A percentile compares a stretch with the other conserved stretches of the same genome.
phyloP scores from a whole-genome alignment of 2,113 vertebrate species.

The Phainopepla nitens region DNA sequence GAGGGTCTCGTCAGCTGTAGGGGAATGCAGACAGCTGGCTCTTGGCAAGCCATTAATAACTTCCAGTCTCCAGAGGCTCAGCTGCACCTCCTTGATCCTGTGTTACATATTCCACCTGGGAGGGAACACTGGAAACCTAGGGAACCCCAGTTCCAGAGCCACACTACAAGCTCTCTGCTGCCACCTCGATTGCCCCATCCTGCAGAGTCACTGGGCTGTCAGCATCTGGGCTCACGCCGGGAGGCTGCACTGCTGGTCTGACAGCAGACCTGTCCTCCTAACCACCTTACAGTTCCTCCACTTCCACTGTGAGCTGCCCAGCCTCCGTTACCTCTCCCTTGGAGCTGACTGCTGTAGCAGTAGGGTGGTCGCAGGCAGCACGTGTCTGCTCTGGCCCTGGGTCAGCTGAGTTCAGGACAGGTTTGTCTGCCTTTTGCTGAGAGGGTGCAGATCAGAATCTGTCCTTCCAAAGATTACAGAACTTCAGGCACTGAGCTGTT shows the following conservation, averaged over 20 bases:
- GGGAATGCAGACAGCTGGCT: not conserved
- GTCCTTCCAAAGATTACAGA: not conserved
- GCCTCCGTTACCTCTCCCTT: rapidly evolving
- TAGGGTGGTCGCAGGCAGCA: not conserved
- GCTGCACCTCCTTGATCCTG: not conserved
- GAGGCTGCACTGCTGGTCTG: not conserved
- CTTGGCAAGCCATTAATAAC: not conserved
- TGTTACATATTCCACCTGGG: not conserved
- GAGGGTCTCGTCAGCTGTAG: not conserved
- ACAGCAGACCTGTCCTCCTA: not conserved
- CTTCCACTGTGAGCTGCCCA: not conserved
- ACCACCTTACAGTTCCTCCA: not conserved
- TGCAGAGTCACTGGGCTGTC: not conserved
- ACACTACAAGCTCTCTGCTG: rapidly evolving
- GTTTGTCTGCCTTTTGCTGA: not conserved
- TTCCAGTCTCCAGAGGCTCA: not conserved
- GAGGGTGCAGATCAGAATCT: not conserved
- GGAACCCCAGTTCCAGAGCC: not conserved
- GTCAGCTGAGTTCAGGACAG: not conserved
- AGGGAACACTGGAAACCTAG: rapidly evolving
- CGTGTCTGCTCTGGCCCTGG: not conserved
- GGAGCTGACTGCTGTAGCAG: not conserved
- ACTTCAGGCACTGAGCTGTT: not conserved
- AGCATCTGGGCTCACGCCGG: not conserved
- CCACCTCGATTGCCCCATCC: not conserved